Percentiles rank a stretch among this genome's conserved stretches.
These are phyloP conservation scores for Brachystomella parvula DNA, from an alignment of 1,140 invertebrate species.

Conservation along the genomic window DNA sequence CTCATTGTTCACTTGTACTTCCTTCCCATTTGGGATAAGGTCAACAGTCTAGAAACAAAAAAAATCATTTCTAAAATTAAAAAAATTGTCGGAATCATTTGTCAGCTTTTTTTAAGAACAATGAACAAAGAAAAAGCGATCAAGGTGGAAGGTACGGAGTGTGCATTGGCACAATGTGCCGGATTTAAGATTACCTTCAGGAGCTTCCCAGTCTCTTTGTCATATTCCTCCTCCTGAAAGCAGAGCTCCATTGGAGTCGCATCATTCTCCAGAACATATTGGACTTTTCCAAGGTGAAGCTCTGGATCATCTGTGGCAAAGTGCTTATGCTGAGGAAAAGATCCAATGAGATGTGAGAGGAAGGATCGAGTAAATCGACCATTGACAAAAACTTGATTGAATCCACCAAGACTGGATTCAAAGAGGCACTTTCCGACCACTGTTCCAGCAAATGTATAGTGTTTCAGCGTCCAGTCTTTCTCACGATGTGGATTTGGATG, in stretches of 20 bases:
- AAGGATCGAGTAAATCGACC: slow-evolving; percentile 84
- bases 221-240: slow-evolving; percentile 81
- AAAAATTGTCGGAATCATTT: slow-evolving; percentile 41
- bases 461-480: slow-evolving; percentile 69
- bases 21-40: slow-evolving; percentile 63
- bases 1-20: slow-evolving; percentile 60
- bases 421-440: slow-evolving; percentile 89
- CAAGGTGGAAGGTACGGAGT: slow-evolving; percentile 49
- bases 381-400: slow-evolving; percentile 75
- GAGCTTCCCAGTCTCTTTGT: slow-evolving; percentile 61
- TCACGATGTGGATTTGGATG: slow-evolving; percentile 76
- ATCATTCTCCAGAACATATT: slow-evolving; percentile 75
- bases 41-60: slow-evolving; percentile 51
- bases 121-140: slow-evolving; percentile 42
- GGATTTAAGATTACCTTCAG: slow-evolving; percentile 48
- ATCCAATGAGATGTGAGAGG: slow-evolving; percentile 83
- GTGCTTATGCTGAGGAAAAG: slow-evolving; percentile 87
- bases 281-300: slow-evolving; percentile 82
- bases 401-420: slow-evolving; percentile 78
- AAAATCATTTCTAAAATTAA: slow-evolving; percentile 7
- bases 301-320: slow-evolving; percentile 94
- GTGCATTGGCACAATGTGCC: neutral
- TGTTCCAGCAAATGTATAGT: slow-evolving; percentile 87
- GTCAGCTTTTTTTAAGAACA: slow-evolving; percentile 40
- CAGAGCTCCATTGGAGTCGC: slow-evolving; percentile 73